phyloP scores from a whole-genome alignment of 1,140 invertebrate genomes.

The Aphaenogaster rudis region DNA sequence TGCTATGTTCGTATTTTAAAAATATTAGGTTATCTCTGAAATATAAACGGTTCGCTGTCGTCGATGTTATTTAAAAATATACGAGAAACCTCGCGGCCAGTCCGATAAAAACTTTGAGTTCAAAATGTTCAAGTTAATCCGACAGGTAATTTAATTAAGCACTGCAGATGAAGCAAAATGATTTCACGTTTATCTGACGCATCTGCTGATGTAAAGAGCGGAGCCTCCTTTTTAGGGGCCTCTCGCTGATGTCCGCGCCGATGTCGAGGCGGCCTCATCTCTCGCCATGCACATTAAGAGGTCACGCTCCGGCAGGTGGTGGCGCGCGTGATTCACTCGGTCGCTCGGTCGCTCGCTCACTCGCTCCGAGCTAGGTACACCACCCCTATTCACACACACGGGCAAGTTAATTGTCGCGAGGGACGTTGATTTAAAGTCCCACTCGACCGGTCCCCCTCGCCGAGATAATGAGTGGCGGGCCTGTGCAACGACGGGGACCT shows the following conservation, averaged over 20 bases:
- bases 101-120: not conserved
- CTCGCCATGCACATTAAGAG: conserved; percentile 79
- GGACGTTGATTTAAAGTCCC: conserved; percentile 77
- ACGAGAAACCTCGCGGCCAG: not conserved
- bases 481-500: conserved; percentile 43
- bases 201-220: conserved; percentile 6
- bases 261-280: conserved; percentile 61
- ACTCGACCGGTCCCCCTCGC: conserved; percentile 62
- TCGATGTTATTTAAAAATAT: not conserved
- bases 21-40: not conserved
- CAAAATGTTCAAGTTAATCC: conserved; percentile 5
- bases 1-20: not conserved
- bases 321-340: conserved; percentile 80
- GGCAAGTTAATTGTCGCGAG: conserved; percentile 77
- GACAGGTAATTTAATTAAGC: conserved; percentile 39
- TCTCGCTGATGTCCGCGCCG: conserved; percentile 55
- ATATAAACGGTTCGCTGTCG: not conserved
- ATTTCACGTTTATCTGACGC: conserved; percentile 23
- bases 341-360: conserved; percentile 70
- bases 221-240: not conserved
- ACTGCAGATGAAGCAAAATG: not conserved
- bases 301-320: conserved; percentile 83
- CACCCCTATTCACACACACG: conserved; percentile 76
- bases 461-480: conserved; percentile 71
- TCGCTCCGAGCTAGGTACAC: conserved; percentile 69